Conservation (phyloP, 2,113 vertebrate genomes). For the Oncorhynchus gorbuscha region DNA sequence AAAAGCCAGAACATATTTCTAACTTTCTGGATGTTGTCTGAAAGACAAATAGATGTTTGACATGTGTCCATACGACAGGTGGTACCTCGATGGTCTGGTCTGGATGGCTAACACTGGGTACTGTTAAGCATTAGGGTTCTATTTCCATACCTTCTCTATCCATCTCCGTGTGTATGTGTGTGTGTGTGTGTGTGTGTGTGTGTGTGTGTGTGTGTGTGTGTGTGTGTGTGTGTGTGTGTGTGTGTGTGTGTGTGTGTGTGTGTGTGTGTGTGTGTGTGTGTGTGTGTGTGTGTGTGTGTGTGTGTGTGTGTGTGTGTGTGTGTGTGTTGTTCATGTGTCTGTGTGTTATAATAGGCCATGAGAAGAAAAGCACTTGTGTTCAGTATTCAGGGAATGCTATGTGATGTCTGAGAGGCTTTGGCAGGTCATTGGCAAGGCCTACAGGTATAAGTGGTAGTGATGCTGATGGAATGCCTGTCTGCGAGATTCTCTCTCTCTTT, state of each 20-base stretch:
- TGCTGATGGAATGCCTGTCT: not conserved
- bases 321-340: not conserved
- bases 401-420: conserved; percentile 2
- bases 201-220: not conserved
- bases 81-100: conserved; percentile 23
- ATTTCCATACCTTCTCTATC: not conserved
- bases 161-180: not conserved
- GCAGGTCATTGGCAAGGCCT: not conserved
- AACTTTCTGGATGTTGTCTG: conserved; percentile 25
- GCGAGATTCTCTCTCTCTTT: not conserved
- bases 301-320: not conserved
- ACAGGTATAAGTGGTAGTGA: not conserved
- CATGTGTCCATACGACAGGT: conserved; percentile 32
- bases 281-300: not conserved
- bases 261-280: not conserved
- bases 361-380: conserved; percentile 12
- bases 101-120: conserved; percentile 10
- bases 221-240: not conserved
- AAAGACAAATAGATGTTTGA: conserved; percentile 29
- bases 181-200: not conserved
- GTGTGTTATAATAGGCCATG: not conserved
- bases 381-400: conserved; percentile 7
- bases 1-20: conserved; percentile 49
- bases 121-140: conserved; percentile 15
- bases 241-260: not conserved